Base-by-base conservation (phyloP, 2,797 vertebrate species). In the Pelobates cultripes region DNA sequence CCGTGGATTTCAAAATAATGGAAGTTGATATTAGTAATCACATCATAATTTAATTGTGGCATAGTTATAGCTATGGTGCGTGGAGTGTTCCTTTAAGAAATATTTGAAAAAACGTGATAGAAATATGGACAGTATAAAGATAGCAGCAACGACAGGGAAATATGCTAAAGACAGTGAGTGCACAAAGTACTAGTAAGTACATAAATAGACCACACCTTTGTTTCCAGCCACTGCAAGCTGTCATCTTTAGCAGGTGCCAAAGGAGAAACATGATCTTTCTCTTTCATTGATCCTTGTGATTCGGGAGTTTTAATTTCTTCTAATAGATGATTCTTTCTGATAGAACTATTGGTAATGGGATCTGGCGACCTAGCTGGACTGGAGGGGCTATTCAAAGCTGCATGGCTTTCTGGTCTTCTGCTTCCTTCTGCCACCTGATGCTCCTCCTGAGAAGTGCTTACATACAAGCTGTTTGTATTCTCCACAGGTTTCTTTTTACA, bases 151-250 rank as follows among this genome's bases (percentile, higher is more conserved):
- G 28, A 28, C 28, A 28, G 28, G 28, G 28, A 28, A 28, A 28
- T 28, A 28, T 28, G 28, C 28, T 28, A 28, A 28, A 28, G 28
- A 28, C 28, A 28, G 28, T 28, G 28, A 1, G 28, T 28, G 28
- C 28, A 28, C 28, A 28, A 28, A 28, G 28, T 28, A 28, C 55
- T 57, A 57, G 13, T 6, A 10, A 51, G 55, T 12, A 4, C 55
- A 42, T 6, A 70, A 55, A 13, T 51, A 28, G 61, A 64, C 5
- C 43, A 43, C 70, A 83, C 81, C 76, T 75, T 78, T 63, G 73
- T 12, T 73, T 78, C 63, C 15, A 83, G 13, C 14, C 28, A 17
- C 5, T 78, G 51, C 14, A 78, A 41, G 13, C 40, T 57, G 17
- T 9, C 5, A 3, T 78, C 70, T 4, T 3, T 41, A 17, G 28